A percentile compares a stretch with the other conserved stretches of the same genome.
phyloP scores from a whole-genome alignment of 2,113 vertebrate species.

The Rhipidura dahli region DNA sequence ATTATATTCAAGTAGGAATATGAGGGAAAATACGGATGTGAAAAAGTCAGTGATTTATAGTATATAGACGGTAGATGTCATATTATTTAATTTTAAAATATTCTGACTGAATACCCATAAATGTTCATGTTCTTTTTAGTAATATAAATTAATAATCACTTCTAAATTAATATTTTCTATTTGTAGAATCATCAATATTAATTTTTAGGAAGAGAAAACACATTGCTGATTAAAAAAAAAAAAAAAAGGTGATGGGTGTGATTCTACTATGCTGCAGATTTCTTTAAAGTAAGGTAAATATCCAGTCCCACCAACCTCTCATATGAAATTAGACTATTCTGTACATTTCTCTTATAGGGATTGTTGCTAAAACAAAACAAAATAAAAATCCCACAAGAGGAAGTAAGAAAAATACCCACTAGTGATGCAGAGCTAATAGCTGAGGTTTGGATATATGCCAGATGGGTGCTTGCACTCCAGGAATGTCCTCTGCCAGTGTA shows the following conservation, averaged over 20 bases:
- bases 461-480: constrained; percentile 34
- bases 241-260: background rate
- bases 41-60: constrained; percentile 43
- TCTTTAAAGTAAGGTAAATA: background rate
- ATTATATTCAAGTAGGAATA: constrained; percentile 55
- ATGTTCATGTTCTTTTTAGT: constrained; percentile 8
- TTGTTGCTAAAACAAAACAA: background rate
- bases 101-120: background rate
- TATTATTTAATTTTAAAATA: constrained; percentile 41
- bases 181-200: background rate
- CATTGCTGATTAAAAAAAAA: background rate
- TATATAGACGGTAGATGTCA: constrained; percentile 4
- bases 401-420: background rate
- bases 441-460: background rate
- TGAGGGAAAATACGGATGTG: constrained; percentile 37
- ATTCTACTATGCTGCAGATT: background rate
- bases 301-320: background rate
- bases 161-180: constrained; percentile 29
- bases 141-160: constrained; percentile 11
- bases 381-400: background rate
- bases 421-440: background rate
- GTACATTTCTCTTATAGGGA: background rate
- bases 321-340: background rate
- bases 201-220: constrained; percentile 8
- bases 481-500: constrained; percentile 20